Evolutionary conservation across 2,888 invertebrate species (phyloP).

Genomic region (Bursaphelenchus okinawaensis): DNA sequence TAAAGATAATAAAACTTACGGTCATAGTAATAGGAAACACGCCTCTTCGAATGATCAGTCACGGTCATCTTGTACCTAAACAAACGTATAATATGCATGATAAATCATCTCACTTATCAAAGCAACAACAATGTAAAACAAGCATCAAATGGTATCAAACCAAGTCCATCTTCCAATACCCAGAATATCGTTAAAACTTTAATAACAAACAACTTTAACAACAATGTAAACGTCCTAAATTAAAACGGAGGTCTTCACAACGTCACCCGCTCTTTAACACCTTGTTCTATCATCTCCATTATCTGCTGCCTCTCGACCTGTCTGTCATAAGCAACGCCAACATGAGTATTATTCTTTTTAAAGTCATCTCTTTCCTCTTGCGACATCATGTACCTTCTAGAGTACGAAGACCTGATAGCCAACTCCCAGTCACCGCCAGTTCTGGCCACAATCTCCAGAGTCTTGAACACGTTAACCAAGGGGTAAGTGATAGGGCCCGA

Average conservation of each 20-base stretch:
- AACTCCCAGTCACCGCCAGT: conserved; percentile 46
- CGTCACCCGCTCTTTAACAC: background rate
- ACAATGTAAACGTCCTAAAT: too few species aligned
- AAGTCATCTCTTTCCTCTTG: background rate
- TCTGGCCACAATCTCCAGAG: conserved; percentile 29
- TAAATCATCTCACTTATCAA: too few species aligned
- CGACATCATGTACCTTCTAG: conserved; percentile 9
- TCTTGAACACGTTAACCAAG: conserved; percentile 33
- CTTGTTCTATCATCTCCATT: conserved; percentile 14
- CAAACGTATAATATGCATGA: too few species aligned
- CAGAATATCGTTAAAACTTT: background rate
- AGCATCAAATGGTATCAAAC: too few species aligned
- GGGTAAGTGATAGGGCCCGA: conserved; percentile 39
- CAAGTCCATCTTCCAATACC: too few species aligned
- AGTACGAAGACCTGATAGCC: background rate
- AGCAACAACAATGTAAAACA: too few species aligned
- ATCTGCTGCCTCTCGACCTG: conserved; percentile 15
- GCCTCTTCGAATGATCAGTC: conserved; percentile 46
- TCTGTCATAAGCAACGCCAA: conserved; percentile 1
- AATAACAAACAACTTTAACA: too few species aligned
- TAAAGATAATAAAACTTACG: conserved; percentile 89
- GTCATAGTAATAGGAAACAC: conserved; percentile 56
- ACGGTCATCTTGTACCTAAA: conserved; percentile 24
- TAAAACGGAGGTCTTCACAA: too few species aligned
- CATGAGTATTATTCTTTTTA: too few species aligned